Evolutionary conservation across 2,113 vertebrate species (phyloP).

Genomic region (Orthonyx spaldingii): DNA sequence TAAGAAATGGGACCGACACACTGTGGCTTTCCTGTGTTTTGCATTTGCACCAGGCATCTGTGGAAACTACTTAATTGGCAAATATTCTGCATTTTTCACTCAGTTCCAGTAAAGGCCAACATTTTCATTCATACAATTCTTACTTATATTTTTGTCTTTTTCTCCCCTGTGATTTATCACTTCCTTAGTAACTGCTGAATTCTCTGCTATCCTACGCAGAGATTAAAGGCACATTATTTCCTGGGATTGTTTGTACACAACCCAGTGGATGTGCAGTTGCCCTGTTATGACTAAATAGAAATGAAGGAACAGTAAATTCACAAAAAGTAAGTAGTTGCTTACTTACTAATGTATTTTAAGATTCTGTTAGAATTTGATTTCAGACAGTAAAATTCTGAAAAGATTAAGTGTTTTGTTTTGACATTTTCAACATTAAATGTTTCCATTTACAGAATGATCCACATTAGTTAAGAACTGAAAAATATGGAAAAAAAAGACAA

Average conservation of each 20-base stretch:
- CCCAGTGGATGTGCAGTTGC: neutral
- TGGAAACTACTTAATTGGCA: neutral
- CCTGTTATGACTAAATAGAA: neutral
- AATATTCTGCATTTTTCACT: neutral
- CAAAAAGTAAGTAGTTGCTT: neutral
- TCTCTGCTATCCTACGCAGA: neutral
- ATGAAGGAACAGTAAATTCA: neutral
- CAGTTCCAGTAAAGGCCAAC: neutral
- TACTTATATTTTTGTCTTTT: neutral
- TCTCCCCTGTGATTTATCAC: neutral
- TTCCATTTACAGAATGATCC: neutral
- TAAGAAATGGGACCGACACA: neutral
- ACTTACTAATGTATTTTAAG: neutral
- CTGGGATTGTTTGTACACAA: neutral
- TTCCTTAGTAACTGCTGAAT: neutral
- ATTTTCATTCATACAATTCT: neutral
- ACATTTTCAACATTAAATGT: slow-evolving; percentile 6
- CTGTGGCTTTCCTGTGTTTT: neutral
- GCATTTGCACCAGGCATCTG: neutral
- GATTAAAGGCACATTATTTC: neutral
- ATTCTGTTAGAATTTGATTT: slow-evolving; percentile 1
- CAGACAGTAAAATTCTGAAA: slow-evolving; percentile 3
- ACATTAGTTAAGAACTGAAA: neutral
- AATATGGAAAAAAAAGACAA: neutral
- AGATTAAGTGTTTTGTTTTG: slow-evolving; percentile 30